These are phyloP conservation scores for Craterocephalus amniculus DNA, from an alignment of 2,797 vertebrate species.

Conservation along the genomic window DNA sequence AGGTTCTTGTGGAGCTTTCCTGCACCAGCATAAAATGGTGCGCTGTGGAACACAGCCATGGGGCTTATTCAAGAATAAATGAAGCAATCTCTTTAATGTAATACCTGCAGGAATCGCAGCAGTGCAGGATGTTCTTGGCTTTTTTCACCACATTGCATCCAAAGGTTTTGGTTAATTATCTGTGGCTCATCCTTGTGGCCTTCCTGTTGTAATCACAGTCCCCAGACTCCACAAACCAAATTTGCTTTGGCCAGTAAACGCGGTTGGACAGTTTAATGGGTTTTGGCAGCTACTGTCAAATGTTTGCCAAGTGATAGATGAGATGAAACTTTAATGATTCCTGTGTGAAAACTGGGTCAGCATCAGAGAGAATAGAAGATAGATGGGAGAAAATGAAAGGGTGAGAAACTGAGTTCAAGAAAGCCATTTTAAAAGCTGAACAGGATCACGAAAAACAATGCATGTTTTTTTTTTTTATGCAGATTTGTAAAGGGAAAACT, in stretches of 20 bases:
- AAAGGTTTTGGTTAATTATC: constrained; percentile 54
- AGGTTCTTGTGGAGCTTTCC: constrained; percentile 4
- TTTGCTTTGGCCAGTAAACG: constrained; percentile 52
- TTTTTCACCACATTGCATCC: constrained; percentile 18
- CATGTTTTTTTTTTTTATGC: background rate
- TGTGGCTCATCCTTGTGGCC: constrained; percentile 47
- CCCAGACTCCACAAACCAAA: constrained; percentile 41
- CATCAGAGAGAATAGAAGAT: constrained; percentile 47
- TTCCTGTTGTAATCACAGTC: constrained; percentile 41
- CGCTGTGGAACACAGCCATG: constrained; percentile 38
- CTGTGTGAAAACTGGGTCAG: constrained; percentile 67
- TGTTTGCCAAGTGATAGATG: constrained; percentile 71
- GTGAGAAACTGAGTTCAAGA: constrained; percentile 22
- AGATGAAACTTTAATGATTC: constrained; percentile 74
- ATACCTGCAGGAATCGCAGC: constrained; percentile 51
- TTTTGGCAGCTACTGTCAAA: constrained; percentile 71
- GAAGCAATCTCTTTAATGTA: constrained; percentile 56
- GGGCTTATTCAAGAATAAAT: constrained; percentile 48
- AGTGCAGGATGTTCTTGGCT: constrained; percentile 31
- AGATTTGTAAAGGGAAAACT: background rate
- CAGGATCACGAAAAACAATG: constrained; percentile 7
- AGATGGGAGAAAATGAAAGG: constrained; percentile 26
- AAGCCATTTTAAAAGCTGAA: constrained; percentile 14
- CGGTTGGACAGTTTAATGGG: constrained; percentile 63
- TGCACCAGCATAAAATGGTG: constrained; percentile 19